These are phyloP conservation scores for Abscondita cerata DNA, from an alignment of 2,888 invertebrate species.

Conservation along the genomic window DNA sequence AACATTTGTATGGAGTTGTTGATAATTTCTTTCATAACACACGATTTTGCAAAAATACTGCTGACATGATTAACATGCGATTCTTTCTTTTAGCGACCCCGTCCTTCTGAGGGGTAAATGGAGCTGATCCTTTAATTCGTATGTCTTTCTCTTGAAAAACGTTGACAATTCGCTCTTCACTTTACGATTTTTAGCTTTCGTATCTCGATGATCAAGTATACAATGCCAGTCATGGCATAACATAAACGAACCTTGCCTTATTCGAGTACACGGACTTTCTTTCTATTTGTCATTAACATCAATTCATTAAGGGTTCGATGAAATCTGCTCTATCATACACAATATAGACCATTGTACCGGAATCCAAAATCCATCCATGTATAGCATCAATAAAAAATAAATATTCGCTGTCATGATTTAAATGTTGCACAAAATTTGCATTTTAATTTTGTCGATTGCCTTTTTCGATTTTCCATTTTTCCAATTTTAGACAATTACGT, in stretches of 20 bases:
- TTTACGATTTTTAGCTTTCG: neutral
- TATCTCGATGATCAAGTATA: neutral
- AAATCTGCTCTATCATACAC: no score
- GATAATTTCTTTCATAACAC: neutral
- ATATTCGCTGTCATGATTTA: no score
- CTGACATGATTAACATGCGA: neutral
- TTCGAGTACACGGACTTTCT: neutral
- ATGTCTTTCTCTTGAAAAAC: neutral
- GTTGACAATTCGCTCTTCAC: neutral
- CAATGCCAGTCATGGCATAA: neutral
- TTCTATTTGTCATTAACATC: no score
- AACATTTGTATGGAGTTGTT: neutral
- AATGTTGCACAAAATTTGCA: no score
- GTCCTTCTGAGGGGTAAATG: neutral
- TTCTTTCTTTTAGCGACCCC: no score
- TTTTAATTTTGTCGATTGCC: no score
- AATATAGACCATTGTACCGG: no score
- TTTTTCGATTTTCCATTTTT: no score
- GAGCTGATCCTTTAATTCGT: neutral
- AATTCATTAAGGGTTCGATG: no score
- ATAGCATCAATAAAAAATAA: no score
- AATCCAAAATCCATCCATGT: no score
- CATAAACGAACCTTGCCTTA: neutral
- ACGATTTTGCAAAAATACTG: neutral
- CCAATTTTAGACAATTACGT: no score